Evolutionary conservation across 1,140 invertebrate genomes (phyloP).

Genomic region (Rhizoglyphus robini): DNA sequence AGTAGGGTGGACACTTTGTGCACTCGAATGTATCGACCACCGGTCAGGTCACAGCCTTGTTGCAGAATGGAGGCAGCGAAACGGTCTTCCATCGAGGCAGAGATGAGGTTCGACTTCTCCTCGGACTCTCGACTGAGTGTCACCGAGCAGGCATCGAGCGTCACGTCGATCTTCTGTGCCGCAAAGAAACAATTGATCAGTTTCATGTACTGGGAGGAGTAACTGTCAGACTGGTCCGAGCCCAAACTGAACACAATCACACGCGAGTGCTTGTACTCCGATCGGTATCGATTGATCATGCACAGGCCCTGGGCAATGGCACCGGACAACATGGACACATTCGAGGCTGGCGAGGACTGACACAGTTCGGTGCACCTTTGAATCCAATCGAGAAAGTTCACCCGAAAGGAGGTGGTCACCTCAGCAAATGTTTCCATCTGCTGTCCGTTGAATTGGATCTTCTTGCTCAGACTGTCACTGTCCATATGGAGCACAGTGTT

Average conservation of each 20-base stretch:
- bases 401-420: slow-evolving; percentile 49
- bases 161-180: slow-evolving; percentile 68
- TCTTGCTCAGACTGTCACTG: slow-evolving; percentile 11
- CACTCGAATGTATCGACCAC: slow-evolving; percentile 58
- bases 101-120: slow-evolving; percentile 44
- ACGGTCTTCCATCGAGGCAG: background rate
- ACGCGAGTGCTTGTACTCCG: slow-evolving; percentile 10
- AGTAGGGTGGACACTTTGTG: slow-evolving; percentile 44
- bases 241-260: slow-evolving; percentile 16
- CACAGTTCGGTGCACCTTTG: slow-evolving; percentile 48
- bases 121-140: slow-evolving; percentile 79
- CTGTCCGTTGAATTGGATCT: slow-evolving; percentile 28
- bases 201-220: slow-evolving; percentile 85
- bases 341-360: background rate
- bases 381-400: slow-evolving; percentile 41
- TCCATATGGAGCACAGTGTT: slow-evolving; percentile 41
- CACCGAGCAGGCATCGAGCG: slow-evolving; percentile 83
- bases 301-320: slow-evolving; percentile 73
- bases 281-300: slow-evolving; percentile 45
- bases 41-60: slow-evolving; percentile 81
- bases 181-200: slow-evolving; percentile 98
- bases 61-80: slow-evolving; percentile 23
- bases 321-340: slow-evolving; percentile 54
- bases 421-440: slow-evolving; percentile 79
- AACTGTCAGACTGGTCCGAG: slow-evolving; percentile 1